Conservation (phyloP, 2,797 vertebrate species). For the Pantherophis vulpinus region DNA sequence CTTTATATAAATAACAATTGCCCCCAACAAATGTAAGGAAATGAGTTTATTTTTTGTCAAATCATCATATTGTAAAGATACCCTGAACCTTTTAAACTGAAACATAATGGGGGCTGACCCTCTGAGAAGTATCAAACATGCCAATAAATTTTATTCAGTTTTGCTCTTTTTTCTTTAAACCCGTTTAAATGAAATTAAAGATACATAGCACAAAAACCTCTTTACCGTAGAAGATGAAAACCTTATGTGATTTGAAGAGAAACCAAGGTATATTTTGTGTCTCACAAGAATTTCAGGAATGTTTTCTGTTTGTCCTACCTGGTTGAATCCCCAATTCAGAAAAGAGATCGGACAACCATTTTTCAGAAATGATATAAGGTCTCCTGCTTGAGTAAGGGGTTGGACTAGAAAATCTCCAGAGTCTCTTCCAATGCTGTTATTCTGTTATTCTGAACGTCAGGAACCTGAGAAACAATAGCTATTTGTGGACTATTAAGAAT, state of each 20-base stretch:
- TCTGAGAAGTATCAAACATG: not conserved
- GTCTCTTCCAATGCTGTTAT: not conserved
- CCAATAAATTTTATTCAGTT: not conserved
- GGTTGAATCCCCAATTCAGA: slow-evolving; percentile 94
- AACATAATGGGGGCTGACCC: not conserved
- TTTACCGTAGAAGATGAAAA: not conserved
- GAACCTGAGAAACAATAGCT: not conserved
- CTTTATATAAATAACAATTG: not conserved
- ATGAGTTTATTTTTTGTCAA: not conserved
- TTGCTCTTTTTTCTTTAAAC: not conserved
- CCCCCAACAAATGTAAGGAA: not conserved
- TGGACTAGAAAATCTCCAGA: not conserved
- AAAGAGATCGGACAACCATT: not conserved
- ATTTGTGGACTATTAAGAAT: not conserved
- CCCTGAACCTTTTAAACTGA: not conserved
- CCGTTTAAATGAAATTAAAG: not conserved
- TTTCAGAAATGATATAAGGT: not conserved
- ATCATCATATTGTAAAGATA: not conserved
- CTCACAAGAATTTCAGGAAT: slow-evolving; percentile 98
- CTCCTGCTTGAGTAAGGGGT: not conserved
- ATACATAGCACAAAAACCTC: not conserved
- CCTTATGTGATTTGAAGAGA: not conserved
- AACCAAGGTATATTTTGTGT: slow-evolving; percentile 79
- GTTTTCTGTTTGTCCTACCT: slow-evolving; percentile 91
- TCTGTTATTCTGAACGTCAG: not conserved